Evolutionary conservation across 2,797 vertebrate genomes (phyloP).

Genomic region (Muscicapa comitata): DNA sequence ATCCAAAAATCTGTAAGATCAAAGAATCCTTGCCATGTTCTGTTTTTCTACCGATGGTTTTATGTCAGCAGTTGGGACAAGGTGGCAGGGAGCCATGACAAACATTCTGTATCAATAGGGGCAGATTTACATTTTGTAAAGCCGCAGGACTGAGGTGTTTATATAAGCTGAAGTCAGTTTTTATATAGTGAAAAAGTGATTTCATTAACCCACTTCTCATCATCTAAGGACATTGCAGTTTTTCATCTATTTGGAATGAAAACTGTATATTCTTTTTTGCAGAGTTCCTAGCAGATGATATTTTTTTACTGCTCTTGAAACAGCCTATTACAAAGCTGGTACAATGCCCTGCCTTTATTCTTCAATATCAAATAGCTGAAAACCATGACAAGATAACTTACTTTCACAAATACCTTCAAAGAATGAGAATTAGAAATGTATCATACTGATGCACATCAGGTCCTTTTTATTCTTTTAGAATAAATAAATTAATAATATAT

Average conservation of each 20-base stretch:
- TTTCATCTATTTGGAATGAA: not conserved
- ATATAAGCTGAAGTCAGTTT: not conserved
- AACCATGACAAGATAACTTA: not conserved
- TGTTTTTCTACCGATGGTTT: not conserved
- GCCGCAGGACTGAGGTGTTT: not conserved
- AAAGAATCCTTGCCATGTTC: not conserved
- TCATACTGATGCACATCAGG: not conserved
- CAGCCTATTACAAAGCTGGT: not conserved
- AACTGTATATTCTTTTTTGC: not conserved
- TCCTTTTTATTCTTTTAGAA: not conserved
- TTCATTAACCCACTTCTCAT: not conserved
- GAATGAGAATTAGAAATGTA: not conserved
- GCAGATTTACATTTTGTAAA: slow-evolving; percentile 4
- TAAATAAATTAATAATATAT: not conserved
- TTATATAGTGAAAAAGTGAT: not conserved
- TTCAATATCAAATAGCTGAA: not conserved
- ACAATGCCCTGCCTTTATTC: not conserved
- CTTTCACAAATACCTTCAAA: not conserved
- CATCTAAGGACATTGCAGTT: not conserved
- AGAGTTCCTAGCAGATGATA: not conserved
- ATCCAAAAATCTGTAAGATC: not conserved
- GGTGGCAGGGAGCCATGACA: not conserved
- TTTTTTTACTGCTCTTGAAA: not conserved
- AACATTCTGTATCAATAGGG: not conserved
- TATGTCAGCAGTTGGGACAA: not conserved